Percentiles rank a stretch among this genome's conserved stretches.
phyloP scores from a whole-genome alignment of 2,888 invertebrate species.

The Tineola bisselliella region DNA sequence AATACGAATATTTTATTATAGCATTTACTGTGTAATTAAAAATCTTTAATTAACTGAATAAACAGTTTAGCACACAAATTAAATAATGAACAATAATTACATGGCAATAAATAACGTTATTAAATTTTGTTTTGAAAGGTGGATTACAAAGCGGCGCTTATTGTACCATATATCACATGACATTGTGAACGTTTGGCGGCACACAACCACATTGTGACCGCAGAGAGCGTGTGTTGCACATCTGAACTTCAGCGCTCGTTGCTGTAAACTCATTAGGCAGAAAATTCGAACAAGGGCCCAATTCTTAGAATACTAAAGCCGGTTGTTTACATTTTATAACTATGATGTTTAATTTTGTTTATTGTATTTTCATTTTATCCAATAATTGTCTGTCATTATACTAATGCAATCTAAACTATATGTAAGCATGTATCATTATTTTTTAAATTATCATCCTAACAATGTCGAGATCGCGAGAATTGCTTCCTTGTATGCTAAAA shows the following conservation, averaged over 20 bases:
- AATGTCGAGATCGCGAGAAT: neutral
- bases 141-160: neutral
- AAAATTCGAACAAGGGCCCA: neutral
- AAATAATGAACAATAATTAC: neutral
- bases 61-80: neutral
- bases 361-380: too few relatives aligned
- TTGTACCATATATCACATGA: slow-evolving; percentile 4
- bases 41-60: neutral
- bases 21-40: too few relatives aligned
- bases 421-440: neutral
- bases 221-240: slow-evolving; percentile 5
- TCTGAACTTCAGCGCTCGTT: slow-evolving; percentile 3
- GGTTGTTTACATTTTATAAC: neutral
- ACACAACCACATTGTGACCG: neutral
- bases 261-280: slow-evolving; percentile 11
- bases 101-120: slow-evolving; percentile 4
- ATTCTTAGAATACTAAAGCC: neutral
- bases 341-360: too few relatives aligned
- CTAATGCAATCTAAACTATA: neutral
- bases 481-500: neutral
- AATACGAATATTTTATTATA: too few relatives aligned
- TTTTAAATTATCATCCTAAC: neutral
- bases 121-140: slow-evolving; percentile 6
- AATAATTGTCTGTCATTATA: too few relatives aligned
- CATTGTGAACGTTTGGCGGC: neutral